Percentiles rank a stretch among this genome's conserved stretches.
Evolutionary conservation across 2,888 invertebrate genomes (phyloP).

Genomic region (Branchellion lobata): DNA sequence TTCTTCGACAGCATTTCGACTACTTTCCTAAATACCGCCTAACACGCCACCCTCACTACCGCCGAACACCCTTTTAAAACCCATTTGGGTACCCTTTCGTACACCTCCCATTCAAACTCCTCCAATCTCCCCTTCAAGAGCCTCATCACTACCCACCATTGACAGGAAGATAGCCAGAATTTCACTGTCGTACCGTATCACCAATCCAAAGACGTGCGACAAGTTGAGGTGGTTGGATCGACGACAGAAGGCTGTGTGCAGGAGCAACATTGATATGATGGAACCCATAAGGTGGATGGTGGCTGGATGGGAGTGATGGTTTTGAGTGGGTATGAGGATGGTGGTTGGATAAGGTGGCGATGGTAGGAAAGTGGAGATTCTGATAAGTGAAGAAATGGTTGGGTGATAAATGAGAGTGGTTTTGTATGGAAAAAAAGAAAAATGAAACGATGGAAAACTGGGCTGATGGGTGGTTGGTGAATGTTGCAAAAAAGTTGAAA

Average conservation of each 20-base stretch:
- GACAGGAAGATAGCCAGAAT: constrained; percentile 20
- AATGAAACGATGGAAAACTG: background rate
- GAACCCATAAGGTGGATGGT: constrained; percentile 19
- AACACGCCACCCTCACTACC: too few species aligned
- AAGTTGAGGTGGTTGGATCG: constrained; percentile 35
- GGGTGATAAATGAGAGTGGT: background rate
- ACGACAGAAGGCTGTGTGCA: constrained; percentile 42
- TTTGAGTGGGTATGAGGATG: background rate
- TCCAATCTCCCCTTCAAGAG: too few species aligned
- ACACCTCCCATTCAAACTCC: too few species aligned
- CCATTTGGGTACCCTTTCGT: too few species aligned
- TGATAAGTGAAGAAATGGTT: background rate
- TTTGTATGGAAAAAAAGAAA: background rate
- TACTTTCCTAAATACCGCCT: too few species aligned
- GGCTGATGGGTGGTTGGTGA: background rate
- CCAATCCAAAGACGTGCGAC: constrained; percentile 30
- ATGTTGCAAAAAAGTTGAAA: too few species aligned
- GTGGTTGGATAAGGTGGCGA: background rate
- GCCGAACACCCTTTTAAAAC: too few species aligned
- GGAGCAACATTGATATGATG: constrained; percentile 46
- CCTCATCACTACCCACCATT: too few species aligned
- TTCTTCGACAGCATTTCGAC: too few species aligned
- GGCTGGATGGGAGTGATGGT: background rate
- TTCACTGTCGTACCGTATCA: constrained; percentile 19
- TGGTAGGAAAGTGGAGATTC: background rate